Base-by-base conservation (phyloP, 2,888 invertebrate species). In the Rapana venosa region DNA sequence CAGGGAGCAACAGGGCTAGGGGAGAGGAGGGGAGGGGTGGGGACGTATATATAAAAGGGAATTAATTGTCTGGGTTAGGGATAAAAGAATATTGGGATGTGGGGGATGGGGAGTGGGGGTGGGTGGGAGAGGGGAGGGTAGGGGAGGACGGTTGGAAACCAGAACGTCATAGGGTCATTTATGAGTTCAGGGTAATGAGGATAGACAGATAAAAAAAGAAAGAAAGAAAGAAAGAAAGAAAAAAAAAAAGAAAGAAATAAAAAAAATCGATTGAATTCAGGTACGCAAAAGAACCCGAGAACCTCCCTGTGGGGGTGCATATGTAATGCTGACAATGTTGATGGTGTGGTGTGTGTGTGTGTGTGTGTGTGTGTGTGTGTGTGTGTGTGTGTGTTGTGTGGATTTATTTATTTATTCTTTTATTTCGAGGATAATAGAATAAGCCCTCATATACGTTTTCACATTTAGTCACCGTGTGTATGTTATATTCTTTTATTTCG, bases 361-460 rank as follows among this genome's bases (percentile, higher is more conserved):
- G 61, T 13, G 61, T 61, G 61, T 13, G 61, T 61, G 61, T 13
- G 61, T 74, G 30, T n/a, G 74, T 74, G 74, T n/a, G 74, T 74
- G 74, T 74, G 74, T 74, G 30, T 74, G 74, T 74, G 74, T 74
- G 74, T 74, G 74, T 74, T n/a, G 74, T 74, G 74, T 74, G 74
- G 8, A n/a, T 74, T 11, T n/a, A n/a, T 74, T n/a, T n/a, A n/a
- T n/a, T n/a, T n/a, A n/a, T n/a, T n/a, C n/a, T n/a, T n/a, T n/a
- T n/a, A n/a, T n/a, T n/a, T n/a, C n/a, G n/a, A n/a, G n/a, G n/a
- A n/a, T n/a, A n/a, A n/a, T n/a, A n/a, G n/a, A n/a, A n/a, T n/a
- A n/a, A n/a, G n/a, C n/a, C n/a, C n/a, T n/a, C n/a, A n/a, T n/a
- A n/a, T n/a, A n/a, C n/a, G n/a, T n/a, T n/a, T n/a, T n/a, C n/a